phyloP scores from a whole-genome alignment of 2,888 invertebrate genomes.

The Leptopilina drosophilae region DNA sequence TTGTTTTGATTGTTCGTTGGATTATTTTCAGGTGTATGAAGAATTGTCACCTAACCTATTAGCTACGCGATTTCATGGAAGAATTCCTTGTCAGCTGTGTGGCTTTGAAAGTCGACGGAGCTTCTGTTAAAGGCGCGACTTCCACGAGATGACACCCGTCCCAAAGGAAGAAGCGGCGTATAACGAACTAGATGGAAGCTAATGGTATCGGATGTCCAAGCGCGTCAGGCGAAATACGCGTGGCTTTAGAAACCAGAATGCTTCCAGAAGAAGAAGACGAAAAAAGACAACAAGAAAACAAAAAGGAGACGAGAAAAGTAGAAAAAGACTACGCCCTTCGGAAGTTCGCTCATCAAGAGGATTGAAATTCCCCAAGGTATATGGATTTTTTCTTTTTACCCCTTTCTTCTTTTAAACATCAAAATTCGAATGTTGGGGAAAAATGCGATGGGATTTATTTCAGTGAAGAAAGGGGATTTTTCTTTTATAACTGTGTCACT shows the following conservation, averaged over 20 bases:
- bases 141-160: slow-evolving; percentile 36
- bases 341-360: too few relatives aligned
- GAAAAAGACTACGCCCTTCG: too few relatives aligned
- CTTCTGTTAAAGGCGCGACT: slow-evolving; percentile 19
- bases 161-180: slow-evolving; percentile 25
- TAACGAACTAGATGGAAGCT: slow-evolving; percentile 40
- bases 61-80: slow-evolving; percentile 37
- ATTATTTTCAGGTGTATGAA: background rate
- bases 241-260: slow-evolving; percentile 27
- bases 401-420: too few relatives aligned
- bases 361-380: too few relatives aligned
- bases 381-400: too few relatives aligned
- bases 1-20: background rate
- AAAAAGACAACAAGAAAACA: background rate
- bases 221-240: slow-evolving; percentile 29
- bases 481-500: background rate
- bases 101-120: background rate
- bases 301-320: too few relatives aligned
- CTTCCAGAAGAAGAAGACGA: background rate
- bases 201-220: slow-evolving; percentile 43
- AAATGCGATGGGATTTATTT: background rate
- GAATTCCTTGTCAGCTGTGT: slow-evolving; percentile 5
- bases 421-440: too few relatives aligned
- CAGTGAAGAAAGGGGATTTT: background rate
- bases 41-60: slow-evolving; percentile 19